Conservation (phyloP, 1,140 invertebrate genomes). For the Aphaenogaster ashmeadi region DNA sequence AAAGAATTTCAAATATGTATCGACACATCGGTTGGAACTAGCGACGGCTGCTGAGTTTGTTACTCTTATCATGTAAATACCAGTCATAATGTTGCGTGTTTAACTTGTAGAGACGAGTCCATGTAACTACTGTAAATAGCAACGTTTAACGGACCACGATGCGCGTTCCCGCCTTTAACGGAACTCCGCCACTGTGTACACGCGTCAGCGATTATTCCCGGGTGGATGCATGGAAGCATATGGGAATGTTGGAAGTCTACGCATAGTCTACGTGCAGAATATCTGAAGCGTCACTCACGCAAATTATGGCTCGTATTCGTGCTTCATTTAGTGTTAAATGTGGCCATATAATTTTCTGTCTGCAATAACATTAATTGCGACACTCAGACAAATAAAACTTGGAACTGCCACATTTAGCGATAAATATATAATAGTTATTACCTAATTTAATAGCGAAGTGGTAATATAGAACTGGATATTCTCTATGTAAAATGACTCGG, state of each 20-base stretch:
- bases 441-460: slow-evolving; percentile 23
- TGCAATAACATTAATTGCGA: slow-evolving; percentile 35
- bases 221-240: slow-evolving; percentile 26
- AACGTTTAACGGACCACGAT: slow-evolving; percentile 49
- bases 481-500: neutral
- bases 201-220: slow-evolving; percentile 50
- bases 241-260: slow-evolving; percentile 22
- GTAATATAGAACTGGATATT: neutral
- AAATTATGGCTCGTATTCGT: slow-evolving; percentile 42
- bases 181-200: slow-evolving; percentile 60
- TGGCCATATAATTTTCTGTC: slow-evolving; percentile 14
- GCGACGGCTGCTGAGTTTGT: slow-evolving; percentile 29
- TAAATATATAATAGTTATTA: slow-evolving; percentile 26
- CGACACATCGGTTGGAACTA: neutral
- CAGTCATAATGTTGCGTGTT: slow-evolving; percentile 49
- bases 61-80: slow-evolving; percentile 61
- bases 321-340: slow-evolving; percentile 46
- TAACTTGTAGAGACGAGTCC: slow-evolving; percentile 49
- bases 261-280: slow-evolving; percentile 58
- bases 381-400: slow-evolving; percentile 40
- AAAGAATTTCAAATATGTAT: slow-evolving; percentile 25
- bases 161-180: slow-evolving; percentile 26
- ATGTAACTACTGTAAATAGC: slow-evolving; percentile 63
- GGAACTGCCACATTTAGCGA: slow-evolving; percentile 22
- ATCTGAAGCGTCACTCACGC: slow-evolving; percentile 43